These are phyloP conservation scores for Ernsta delagoae DNA, from an alignment of 2,888 invertebrate genomes.

Conservation along the genomic window DNA sequence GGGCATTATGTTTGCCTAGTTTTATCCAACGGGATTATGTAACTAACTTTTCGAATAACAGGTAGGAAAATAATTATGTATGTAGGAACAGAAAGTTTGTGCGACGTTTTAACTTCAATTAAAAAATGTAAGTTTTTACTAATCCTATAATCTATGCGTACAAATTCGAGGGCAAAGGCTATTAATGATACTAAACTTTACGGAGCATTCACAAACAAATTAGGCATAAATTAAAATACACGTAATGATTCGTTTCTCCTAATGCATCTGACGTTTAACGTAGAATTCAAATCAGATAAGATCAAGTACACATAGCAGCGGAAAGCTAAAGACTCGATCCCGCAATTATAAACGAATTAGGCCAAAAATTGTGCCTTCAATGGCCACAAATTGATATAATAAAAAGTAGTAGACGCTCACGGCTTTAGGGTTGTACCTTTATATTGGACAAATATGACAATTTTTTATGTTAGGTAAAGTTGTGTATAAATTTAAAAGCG, in stretches of 20 bases:
- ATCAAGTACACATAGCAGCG: constrained; percentile 62
- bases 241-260: constrained; percentile 54
- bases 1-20: constrained; percentile 19
- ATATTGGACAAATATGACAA: not conserved
- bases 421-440: constrained; percentile 44
- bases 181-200: constrained; percentile 2
- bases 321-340: constrained; percentile 67
- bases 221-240: constrained; percentile 16
- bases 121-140: too few species aligned
- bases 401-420: constrained; percentile 66
- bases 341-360: constrained; percentile 84
- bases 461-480: too few species aligned
- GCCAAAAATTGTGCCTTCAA: constrained; percentile 79
- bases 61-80: too few species aligned
- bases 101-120: too few species aligned
- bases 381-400: constrained; percentile 84
- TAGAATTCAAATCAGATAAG: constrained; percentile 70
- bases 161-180: not conserved
- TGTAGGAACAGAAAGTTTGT: too few species aligned
- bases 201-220: constrained; percentile 5
- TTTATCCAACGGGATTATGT: not conserved
- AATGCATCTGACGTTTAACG: constrained; percentile 56
- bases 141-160: not conserved
- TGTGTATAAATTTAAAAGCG: too few species aligned
- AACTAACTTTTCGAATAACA: too few species aligned